Base-by-base conservation (phyloP, 2,113 vertebrate species). In the Oostethus manadensis region DNA sequence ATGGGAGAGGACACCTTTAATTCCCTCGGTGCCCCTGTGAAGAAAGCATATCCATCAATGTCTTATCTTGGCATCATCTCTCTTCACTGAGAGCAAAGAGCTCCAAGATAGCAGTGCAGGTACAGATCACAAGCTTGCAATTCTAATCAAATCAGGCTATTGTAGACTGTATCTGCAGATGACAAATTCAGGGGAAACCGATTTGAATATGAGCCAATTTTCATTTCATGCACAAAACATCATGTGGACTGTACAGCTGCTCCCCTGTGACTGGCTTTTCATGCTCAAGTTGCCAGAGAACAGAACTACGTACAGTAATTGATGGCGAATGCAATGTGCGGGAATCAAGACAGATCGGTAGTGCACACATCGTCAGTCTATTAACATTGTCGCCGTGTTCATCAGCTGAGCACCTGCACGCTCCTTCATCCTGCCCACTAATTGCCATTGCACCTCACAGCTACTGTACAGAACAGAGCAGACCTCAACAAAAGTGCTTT, bases 361-460 rank as follows among this genome's bases (percentile, higher is more conserved):
- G 73, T 59, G 76, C 77, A 68, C 81, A 82, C 75, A 68, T 73
- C 78, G 77, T 58, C 71, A 72, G 82, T 84, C 88, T 81, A 88
- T 89, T 89, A 89, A 81, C 87, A 83, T 80, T 86, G 89, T 87
- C 87, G 88, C 86, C 87, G 84, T 86, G 85, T 84, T 88, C 88
- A 88, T 89, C 81, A 84, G 81, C 81, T 74, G 78, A 66, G 80
- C 88, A 89, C 87, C 89, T 90, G 86, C 82, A 81, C 38, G 68
- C 68, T 82, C 76, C 78, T 76, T 70, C 77, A 87, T 88, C 84
- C 85, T 61, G 64, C 81, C 78, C 66, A n/a, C 82, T 88, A 86
- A 88, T 87, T 22, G 73, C 73, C 83, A 78, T 71, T 72, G 81
- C 38, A 56, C 78, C 73, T 67, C 64, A 77, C 67, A 66, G 71